These are phyloP conservation scores for Parochlus steinenii DNA, from an alignment of 2,888 invertebrate species.

Conservation along the genomic window DNA sequence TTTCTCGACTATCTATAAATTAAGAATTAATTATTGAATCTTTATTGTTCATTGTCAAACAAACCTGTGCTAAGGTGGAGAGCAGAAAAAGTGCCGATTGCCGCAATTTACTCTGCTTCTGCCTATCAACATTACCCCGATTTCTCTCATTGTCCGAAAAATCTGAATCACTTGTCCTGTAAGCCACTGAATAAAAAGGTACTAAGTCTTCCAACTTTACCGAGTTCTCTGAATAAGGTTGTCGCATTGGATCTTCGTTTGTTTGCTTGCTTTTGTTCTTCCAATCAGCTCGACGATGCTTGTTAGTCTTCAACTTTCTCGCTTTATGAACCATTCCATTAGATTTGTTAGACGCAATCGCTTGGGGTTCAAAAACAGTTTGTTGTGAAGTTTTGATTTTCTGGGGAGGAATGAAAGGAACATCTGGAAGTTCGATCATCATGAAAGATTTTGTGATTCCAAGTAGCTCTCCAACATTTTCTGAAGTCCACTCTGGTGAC, in stretches of 20 bases:
- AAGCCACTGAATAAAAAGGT: too few relatives aligned
- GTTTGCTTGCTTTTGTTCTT: not conserved
- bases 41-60: conserved; percentile 6
- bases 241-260: too few relatives aligned
- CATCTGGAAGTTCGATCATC: conserved; percentile 31
- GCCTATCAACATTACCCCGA: conserved; percentile 22
- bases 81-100: conserved; percentile 47
- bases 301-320: not conserved
- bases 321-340: conserved; percentile 15
- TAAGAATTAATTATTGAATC: conserved; percentile 12
- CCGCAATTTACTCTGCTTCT: conserved; percentile 45
- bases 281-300: not conserved
- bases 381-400: conserved; percentile 43
- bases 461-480: conserved; percentile 34
- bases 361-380: conserved; percentile 34
- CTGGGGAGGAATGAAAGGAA: conserved; percentile 31
- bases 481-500: conserved; percentile 21
- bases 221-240: too few relatives aligned
- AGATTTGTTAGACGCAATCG: conserved; percentile 21
- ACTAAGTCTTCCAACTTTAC: too few relatives aligned
- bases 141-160: conserved; percentile 44
- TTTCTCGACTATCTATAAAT: conserved; percentile 40
- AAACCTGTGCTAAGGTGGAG: conserved; percentile 39
- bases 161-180: conserved; percentile 46
- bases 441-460: conserved; percentile 41